These are phyloP conservation scores for Drosophila gaucha DNA, from an alignment of 2,888 invertebrate genomes.

Conservation along the genomic window DNA sequence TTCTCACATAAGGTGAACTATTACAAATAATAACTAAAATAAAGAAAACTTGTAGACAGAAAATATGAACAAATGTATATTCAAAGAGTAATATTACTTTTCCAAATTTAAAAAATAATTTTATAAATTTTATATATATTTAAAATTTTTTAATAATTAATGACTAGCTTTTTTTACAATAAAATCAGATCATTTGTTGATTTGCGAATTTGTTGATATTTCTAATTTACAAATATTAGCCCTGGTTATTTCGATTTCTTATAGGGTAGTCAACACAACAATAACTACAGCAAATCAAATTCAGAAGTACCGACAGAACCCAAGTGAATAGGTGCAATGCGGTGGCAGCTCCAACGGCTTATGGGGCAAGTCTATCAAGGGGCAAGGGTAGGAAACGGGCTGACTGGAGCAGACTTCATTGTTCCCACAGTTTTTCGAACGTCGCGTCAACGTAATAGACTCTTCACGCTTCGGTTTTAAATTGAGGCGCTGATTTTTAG, in stretches of 20 bases:
- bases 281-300: constrained; percentile 52
- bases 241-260: not conserved
- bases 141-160: no score
- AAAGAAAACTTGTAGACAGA: no score
- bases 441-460: constrained; percentile 72
- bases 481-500: constrained; percentile 76
- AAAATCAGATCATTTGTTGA: no score
- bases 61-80: no score
- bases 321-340: constrained; percentile 53
- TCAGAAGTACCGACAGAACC: constrained; percentile 56
- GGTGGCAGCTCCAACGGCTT: constrained; percentile 43
- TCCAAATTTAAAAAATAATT: no score
- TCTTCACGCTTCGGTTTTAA: constrained; percentile 79
- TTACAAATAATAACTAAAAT: no score
- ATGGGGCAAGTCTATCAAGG: not conserved
- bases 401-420: constrained; percentile 74
- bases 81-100: no score
- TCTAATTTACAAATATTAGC: not conserved
- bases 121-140: no score
- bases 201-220: no score
- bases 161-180: no score
- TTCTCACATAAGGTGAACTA: no score
- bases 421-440: constrained; percentile 69
- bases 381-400: constrained; percentile 42
- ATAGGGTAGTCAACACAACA: constrained; percentile 33